A percentile compares a stretch with the other conserved stretches of the same genome.
These are phyloP conservation scores for Phocides pigmalion DNA, from an alignment of 1,140 invertebrate genomes.

Conservation along the genomic window DNA sequence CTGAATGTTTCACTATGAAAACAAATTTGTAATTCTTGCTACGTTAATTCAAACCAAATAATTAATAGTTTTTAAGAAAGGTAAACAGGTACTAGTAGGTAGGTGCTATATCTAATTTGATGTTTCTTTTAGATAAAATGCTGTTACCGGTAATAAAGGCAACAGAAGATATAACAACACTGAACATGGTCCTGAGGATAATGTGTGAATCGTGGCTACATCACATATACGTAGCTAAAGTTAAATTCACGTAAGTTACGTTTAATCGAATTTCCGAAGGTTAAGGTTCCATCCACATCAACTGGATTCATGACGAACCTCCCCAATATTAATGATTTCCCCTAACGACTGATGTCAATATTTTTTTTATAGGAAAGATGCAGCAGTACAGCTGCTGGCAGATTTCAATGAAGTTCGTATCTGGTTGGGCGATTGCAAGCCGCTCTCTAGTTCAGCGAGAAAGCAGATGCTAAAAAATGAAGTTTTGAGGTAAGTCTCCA, in stretches of 20 bases:
- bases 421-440: slow-evolving; percentile 87
- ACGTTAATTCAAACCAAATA: too few species aligned
- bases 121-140: slow-evolving; percentile 88
- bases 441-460: slow-evolving; percentile 84
- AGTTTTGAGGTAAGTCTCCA: slow-evolving; percentile 84
- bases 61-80: too few species aligned
- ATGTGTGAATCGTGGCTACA: slow-evolving; percentile 94
- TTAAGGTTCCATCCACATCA: too few species aligned
- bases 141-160: slow-evolving; percentile 89
- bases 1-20: too few species aligned
- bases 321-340: too few species aligned
- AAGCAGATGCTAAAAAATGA: slow-evolving; percentile 90
- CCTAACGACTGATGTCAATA: too few species aligned
- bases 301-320: too few species aligned
- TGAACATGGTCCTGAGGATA: slow-evolving; percentile 90
- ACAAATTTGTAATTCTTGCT: too few species aligned
- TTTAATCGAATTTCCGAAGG: too few species aligned
- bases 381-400: slow-evolving; percentile 87
- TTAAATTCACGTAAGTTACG: slow-evolving; percentile 89
- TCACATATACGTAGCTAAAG: slow-evolving; percentile 91
- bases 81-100: too few species aligned
- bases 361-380: slow-evolving; percentile 87
- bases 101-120: too few species aligned
- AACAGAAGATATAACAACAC: slow-evolving; percentile 88
- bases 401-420: slow-evolving; percentile 90